Base-by-base conservation (phyloP, 2,888 invertebrate species). In the Lordiphosa andalusiaca region DNA sequence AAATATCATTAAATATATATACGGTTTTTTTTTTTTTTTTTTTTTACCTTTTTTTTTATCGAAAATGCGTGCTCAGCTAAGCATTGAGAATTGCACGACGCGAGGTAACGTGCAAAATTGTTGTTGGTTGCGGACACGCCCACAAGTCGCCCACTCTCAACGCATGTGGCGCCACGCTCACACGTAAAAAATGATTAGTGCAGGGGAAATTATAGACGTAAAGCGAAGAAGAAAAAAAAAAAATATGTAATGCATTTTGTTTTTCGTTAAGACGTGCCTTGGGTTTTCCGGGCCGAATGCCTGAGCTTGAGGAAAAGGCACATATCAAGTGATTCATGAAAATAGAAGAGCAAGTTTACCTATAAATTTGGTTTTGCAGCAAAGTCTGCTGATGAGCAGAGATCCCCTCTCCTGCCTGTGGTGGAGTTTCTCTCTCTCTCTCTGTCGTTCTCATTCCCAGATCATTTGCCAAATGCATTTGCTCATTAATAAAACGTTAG, bases 401-500 rank as follows among this genome's bases (percentile, higher is more conserved):
- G 61, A 61, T 67, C 74, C 71, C 67, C 67, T 69, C 64, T 67
- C 63, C 25, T 7, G 6, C 25, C 72, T 69, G 53, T 58, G 67
- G 63, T 61, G 67, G 68, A 23, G 16, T 16, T 16, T 16, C 16
- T 16, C 33, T 44, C 6, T 35, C 1, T 10, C 21, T 7, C 39
- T 13, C 38, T 42, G 42, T 39, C 19, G 10, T 23, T 33, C 13
- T 21, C 30, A 67, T 76, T 77, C 75, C 77, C 77, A 77, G 75
- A 40, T 23, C 47, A 33, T 21, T 53, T 53, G 49, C 57, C 74
- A 72, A 77, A 73, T 75, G 75, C 61, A 61, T 75, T 74, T 53
- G 64, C 80, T 68, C 80, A 77, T 77, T 77, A 77, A 76, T 74
- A 72, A 77, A 76, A 58, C 80, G 76, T 76, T 78, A 76, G 73